A percentile compares a stretch with the other conserved stretches of the same genome.
These are phyloP conservation scores for Notospermus geniculatus DNA, from an alignment of 1,140 invertebrate genomes.

Conservation along the genomic window DNA sequence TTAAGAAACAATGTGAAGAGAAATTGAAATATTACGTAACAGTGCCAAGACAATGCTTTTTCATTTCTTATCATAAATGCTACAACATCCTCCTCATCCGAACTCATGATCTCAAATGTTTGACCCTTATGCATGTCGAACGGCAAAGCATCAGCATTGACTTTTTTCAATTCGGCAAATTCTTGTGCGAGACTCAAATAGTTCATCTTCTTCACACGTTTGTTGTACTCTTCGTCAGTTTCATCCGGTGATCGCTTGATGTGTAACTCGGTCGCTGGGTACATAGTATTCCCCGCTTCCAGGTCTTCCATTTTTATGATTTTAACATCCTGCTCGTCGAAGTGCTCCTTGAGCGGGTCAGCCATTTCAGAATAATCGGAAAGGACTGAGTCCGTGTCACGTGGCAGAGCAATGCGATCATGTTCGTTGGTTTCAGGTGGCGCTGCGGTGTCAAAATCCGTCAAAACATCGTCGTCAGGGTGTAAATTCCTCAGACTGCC, in stretches of 20 bases:
- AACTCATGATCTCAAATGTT: conserved; percentile 14
- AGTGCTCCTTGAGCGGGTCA: conserved; percentile 31
- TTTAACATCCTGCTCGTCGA: conserved; percentile 33
- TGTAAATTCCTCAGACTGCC: neutral
- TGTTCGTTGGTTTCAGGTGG: neutral
- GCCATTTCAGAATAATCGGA: conserved; percentile 48
- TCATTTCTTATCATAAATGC: too few species aligned
- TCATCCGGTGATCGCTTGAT: conserved; percentile 31
- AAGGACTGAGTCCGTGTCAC: conserved; percentile 29
- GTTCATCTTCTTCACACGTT: conserved; percentile 45
- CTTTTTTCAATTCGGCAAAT: conserved; percentile 50
- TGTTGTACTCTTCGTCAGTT: conserved; percentile 41
- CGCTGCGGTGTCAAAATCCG: neutral
- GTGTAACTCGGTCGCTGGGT: conserved; percentile 1
- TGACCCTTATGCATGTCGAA: conserved; percentile 41
- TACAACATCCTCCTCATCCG: conserved; percentile 14
- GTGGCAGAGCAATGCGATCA: neutral
- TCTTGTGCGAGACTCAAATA: conserved; percentile 52
- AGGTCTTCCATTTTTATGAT: conserved; percentile 28
- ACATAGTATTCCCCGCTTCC: conserved; percentile 13
- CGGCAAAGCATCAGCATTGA: conserved; percentile 39
- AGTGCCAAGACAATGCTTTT: too few species aligned
- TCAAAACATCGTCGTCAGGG: neutral
- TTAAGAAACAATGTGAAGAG: too few species aligned
- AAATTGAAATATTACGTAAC: too few species aligned